phyloP scores from a whole-genome alignment of 2,113 vertebrate genomes.

The Crotalus tigris region DNA sequence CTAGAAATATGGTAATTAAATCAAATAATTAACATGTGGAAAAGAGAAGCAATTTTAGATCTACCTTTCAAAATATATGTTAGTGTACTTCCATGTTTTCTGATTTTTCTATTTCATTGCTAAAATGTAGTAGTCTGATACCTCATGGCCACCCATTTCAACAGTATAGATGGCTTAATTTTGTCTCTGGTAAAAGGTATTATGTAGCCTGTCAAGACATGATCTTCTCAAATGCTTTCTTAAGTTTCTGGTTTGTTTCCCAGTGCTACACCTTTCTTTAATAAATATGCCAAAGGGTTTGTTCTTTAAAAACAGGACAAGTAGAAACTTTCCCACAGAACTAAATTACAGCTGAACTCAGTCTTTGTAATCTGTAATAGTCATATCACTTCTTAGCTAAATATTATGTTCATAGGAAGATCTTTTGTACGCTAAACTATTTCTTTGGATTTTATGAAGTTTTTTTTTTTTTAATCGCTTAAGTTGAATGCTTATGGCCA shows the following conservation, averaged over 20 bases:
- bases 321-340: background rate
- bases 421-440: background rate
- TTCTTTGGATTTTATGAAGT: background rate
- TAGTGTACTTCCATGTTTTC: background rate
- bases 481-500: background rate
- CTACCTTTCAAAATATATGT: background rate
- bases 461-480: background rate
- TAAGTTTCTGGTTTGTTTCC: background rate
- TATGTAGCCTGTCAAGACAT: background rate
- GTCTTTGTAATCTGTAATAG: background rate
- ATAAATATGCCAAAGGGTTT: background rate
- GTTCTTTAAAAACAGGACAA: background rate
- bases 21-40: slow-evolving; percentile 2
- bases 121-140: background rate
- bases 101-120: background rate
- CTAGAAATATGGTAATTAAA: background rate
- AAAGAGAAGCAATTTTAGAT: background rate
- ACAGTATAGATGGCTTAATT: background rate
- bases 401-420: background rate
- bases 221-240: background rate
- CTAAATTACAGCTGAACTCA: background rate
- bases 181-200: background rate
- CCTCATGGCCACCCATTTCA: background rate
- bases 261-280: background rate
- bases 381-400: background rate